phyloP scores from a whole-genome alignment of 2,888 invertebrate genomes.

The Plebejus argus region DNA sequence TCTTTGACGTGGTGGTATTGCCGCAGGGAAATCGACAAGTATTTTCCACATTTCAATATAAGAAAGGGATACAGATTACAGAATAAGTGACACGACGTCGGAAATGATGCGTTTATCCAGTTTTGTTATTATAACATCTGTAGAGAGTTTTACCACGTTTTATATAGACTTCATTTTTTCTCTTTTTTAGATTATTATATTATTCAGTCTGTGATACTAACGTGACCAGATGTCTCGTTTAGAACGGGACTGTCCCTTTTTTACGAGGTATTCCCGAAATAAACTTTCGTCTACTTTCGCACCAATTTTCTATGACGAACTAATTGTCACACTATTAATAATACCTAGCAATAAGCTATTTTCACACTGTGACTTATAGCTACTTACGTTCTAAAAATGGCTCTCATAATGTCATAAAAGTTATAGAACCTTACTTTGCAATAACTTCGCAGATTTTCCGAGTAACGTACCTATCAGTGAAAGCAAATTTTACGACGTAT shows the following conservation, averaged over 20 bases:
- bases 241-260: too few species aligned
- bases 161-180: too few species aligned
- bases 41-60: not conserved
- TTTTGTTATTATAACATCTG: not conserved
- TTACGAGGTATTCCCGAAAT: too few species aligned
- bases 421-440: slow-evolving; percentile 2
- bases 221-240: too few species aligned
- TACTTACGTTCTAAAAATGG: not conserved
- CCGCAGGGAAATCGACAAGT: not conserved
- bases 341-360: not conserved
- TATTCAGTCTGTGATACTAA: too few species aligned
- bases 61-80: not conserved
- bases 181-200: too few species aligned
- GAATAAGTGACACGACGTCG: not conserved
- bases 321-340: not conserved
- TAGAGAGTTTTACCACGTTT: too few species aligned
- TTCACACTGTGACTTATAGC: not conserved
- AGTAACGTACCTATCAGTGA: slow-evolving; percentile 7
- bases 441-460: slow-evolving; percentile 16
- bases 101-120: not conserved
- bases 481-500: slow-evolving; percentile 25
- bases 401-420: slow-evolving; percentile 9
- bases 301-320: too few species aligned
- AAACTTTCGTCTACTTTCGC: too few species aligned
- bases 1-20: not conserved